phyloP scores from a whole-genome alignment of 2,888 invertebrate genomes.

The Chrysomela aeneicollis region DNA sequence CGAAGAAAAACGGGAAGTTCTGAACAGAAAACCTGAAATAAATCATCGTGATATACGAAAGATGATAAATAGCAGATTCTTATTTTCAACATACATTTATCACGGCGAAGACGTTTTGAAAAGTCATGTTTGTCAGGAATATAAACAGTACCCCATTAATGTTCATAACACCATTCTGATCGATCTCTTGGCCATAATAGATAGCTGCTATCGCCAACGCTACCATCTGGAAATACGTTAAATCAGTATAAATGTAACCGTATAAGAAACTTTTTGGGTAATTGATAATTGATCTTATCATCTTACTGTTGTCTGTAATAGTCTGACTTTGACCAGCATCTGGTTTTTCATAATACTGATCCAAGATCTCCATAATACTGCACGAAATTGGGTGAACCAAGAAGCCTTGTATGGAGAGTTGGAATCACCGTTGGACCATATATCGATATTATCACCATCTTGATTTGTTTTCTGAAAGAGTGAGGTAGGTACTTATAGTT shows the following conservation, averaged over 20 bases:
- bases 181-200: slow-evolving; percentile 81
- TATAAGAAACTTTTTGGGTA: too few relatives aligned
- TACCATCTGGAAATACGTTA: slow-evolving; percentile 74
- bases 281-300: background rate
- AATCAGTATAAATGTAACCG: too few relatives aligned
- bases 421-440: slow-evolving; percentile 48
- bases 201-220: slow-evolving; percentile 87
- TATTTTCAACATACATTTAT: slow-evolving; percentile 76
- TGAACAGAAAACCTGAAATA: slow-evolving; percentile 81
- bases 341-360: slow-evolving; percentile 90
- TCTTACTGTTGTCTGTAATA: slow-evolving; percentile 86
- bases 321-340: slow-evolving; percentile 85
- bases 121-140: slow-evolving; percentile 91
- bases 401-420: slow-evolving; percentile 77
- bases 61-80: background rate
- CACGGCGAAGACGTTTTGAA: slow-evolving; percentile 94
- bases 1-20: slow-evolving; percentile 90
- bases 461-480: slow-evolving; percentile 30
- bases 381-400: slow-evolving; percentile 88
- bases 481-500: too few relatives aligned
- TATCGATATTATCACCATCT: slow-evolving; percentile 41
- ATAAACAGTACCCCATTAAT: slow-evolving; percentile 92
- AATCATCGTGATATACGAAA: background rate
- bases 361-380: slow-evolving; percentile 91
- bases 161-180: slow-evolving; percentile 92